A percentile compares a stretch with the other conserved stretches of the same genome.
Conservation (phyloP, 2,797 vertebrate genomes). For the Acrocephalus scirpaceus region DNA sequence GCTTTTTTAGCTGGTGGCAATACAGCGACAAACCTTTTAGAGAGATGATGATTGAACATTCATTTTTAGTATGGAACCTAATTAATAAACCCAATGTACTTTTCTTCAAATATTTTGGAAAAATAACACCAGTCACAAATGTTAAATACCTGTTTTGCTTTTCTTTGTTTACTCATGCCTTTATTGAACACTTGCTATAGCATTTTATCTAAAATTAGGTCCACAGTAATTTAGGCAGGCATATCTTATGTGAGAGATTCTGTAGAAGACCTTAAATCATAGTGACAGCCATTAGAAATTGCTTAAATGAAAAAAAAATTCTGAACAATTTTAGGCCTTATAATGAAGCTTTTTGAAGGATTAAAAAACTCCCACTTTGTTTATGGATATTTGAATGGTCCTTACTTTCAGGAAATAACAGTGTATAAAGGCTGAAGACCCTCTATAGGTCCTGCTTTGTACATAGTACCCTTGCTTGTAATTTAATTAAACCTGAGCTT, state of each 20-base stretch:
- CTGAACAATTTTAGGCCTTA: slow-evolving; percentile 61
- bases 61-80: slow-evolving; percentile 58
- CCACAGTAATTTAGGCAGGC: slow-evolving; percentile 78
- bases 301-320: slow-evolving; percentile 72
- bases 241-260: slow-evolving; percentile 73
- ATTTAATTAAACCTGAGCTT: neutral
- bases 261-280: slow-evolving; percentile 79
- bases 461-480: neutral
- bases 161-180: slow-evolving; percentile 79
- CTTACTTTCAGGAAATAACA: slow-evolving; percentile 12
- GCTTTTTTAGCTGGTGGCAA: neutral
- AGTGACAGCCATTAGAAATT: slow-evolving; percentile 77
- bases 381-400: neutral
- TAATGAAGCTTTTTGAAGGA: slow-evolving; percentile 21
- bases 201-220: slow-evolving; percentile 84
- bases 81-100: slow-evolving; percentile 70
- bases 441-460: neutral
- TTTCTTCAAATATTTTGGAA: slow-evolving; percentile 69
- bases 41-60: slow-evolving; percentile 68
- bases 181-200: slow-evolving; percentile 75
- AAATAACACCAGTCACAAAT: slow-evolving; percentile 74
- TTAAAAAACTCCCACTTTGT: neutral
- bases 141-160: slow-evolving; percentile 78
- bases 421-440: neutral
- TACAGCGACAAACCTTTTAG: slow-evolving; percentile 61